Conservation (phyloP, 2,797 vertebrate species). For the Pangasius larnaudii region DNA sequence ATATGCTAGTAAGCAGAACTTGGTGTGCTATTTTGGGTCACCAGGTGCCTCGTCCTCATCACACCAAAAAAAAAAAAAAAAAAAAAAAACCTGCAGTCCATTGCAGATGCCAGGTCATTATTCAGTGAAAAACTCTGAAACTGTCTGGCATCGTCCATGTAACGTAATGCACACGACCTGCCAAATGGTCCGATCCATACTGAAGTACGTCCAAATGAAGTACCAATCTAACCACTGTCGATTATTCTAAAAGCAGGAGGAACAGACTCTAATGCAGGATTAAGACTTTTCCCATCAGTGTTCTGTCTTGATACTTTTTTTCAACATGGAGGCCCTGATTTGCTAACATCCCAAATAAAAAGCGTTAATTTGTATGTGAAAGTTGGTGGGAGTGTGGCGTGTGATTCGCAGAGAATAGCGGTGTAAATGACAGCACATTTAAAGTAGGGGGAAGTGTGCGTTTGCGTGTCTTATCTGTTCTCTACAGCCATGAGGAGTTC, state of each 20-base stretch:
- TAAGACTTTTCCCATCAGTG: neutral
- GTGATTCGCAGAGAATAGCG: neutral
- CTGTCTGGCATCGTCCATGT: neutral
- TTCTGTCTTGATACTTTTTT: neutral
- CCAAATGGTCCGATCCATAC: neutral
- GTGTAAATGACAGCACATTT: neutral
- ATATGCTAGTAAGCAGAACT: conserved; percentile 34
- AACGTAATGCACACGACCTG: neutral
- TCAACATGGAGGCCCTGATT: neutral
- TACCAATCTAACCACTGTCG: neutral
- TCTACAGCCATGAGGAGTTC: neutral
- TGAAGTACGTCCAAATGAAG: neutral
- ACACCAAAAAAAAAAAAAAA: neutral
- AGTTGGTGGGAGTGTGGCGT: neutral
- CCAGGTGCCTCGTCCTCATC: conserved; percentile 23
- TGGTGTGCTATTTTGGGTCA: conserved; percentile 27
- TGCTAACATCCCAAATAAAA: neutral
- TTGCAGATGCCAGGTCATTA: conserved; percentile 3
- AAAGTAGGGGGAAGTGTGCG: neutral
- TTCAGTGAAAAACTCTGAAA: neutral
- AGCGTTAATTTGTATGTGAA: neutral
- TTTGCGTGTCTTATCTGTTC: too few species aligned
- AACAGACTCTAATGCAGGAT: neutral
- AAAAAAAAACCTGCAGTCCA: neutral
- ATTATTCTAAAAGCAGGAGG: neutral